A percentile compares a stretch with the other conserved stretches of the same genome.
Conservation (phyloP, 2,888 invertebrate species). For the Nemapogon koenigi region DNA sequence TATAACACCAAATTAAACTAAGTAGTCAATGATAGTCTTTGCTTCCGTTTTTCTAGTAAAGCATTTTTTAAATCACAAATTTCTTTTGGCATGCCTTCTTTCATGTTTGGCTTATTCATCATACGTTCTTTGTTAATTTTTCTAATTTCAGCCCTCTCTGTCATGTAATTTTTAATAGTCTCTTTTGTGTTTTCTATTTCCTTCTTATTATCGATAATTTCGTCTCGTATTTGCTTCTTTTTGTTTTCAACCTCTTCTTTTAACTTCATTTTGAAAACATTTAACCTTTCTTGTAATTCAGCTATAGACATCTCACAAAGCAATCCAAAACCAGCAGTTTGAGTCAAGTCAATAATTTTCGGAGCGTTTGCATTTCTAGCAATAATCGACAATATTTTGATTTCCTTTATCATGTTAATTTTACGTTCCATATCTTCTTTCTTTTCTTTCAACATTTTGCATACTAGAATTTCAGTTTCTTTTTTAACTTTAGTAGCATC, state of each 20-base stretch:
- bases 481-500: constrained; percentile 33
- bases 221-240: constrained; percentile 40
- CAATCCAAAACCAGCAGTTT: constrained; percentile 63
- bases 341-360: constrained; percentile 65
- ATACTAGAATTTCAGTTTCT: constrained; percentile 32
- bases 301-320: constrained; percentile 71
- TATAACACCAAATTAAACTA: neutral
- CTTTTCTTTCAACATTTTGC: constrained; percentile 42
- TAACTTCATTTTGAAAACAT: constrained; percentile 50
- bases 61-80: constrained; percentile 48
- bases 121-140: constrained; percentile 29
- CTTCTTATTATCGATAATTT: constrained; percentile 45
- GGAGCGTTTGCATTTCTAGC: constrained; percentile 55
- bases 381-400: constrained; percentile 49
- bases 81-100: constrained; percentile 31
- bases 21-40: neutral
- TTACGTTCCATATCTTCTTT: constrained; percentile 55
- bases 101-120: constrained; percentile 17
- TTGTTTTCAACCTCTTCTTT: constrained; percentile 60
- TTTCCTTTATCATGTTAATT: constrained; percentile 57
- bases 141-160: constrained; percentile 30
- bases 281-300: constrained; percentile 64
- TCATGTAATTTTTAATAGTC: constrained; percentile 39
- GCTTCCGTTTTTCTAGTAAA: constrained; percentile 52
- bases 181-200: constrained; percentile 52